Evolutionary conservation across 2,113 vertebrate species (phyloP).

Genomic region (Bos taurus): DNA sequence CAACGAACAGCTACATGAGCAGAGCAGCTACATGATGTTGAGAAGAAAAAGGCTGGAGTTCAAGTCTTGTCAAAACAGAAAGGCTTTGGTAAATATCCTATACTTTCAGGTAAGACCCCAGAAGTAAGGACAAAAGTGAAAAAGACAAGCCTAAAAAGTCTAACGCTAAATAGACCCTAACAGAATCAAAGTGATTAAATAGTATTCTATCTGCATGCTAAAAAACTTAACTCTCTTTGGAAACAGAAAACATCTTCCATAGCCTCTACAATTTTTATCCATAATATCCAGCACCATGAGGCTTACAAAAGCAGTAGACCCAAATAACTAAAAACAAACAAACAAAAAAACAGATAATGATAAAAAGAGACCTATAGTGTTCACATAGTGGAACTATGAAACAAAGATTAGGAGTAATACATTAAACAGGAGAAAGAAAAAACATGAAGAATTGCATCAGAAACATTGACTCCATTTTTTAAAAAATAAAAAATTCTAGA

Average conservation of each 20-base stretch:
- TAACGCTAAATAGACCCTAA: not conserved
- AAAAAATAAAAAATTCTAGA: not conserved
- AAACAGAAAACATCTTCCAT: not conserved
- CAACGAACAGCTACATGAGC: not conserved
- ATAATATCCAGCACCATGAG: not conserved
- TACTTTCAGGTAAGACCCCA: not conserved
- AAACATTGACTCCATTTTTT: not conserved
- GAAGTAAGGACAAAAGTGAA: not conserved
- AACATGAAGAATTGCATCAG: not conserved
- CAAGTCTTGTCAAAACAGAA: not conserved
- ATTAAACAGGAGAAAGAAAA: not conserved
- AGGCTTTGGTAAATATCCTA: not conserved
- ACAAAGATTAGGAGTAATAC: not conserved
- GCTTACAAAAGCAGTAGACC: not conserved
- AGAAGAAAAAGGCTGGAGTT: not conserved
- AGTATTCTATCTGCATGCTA: not conserved
- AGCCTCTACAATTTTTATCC: not conserved
- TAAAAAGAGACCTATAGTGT: not conserved
- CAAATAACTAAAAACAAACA: not conserved
- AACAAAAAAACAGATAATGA: not conserved
- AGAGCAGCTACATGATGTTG: not conserved
- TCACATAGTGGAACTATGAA: not conserved
- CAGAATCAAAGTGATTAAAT: not conserved
- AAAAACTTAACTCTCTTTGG: constrained; percentile 1
- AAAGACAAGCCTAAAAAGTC: not conserved